Conservation (phyloP, 2,888 invertebrate genomes). For the Chrysodeixis includens region DNA sequence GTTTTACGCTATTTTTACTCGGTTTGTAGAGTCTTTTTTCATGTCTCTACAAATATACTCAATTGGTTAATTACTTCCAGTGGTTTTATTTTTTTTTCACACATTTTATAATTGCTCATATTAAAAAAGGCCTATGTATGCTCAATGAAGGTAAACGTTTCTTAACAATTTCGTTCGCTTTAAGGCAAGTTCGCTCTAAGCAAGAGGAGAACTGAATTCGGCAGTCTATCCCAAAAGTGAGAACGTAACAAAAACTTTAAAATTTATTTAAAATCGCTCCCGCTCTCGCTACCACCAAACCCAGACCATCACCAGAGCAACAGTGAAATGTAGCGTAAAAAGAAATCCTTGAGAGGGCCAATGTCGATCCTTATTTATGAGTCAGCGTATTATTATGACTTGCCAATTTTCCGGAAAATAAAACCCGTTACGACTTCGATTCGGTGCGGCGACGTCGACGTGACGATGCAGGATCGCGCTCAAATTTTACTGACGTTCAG, state of each 20-base stretch:
- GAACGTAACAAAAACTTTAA: neutral
- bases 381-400: slow-evolving; percentile 88
- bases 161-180: too few relatives aligned
- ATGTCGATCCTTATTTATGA: slow-evolving; percentile 88
- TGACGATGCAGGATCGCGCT: slow-evolving; percentile 75
- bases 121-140: too few relatives aligned
- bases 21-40: neutral
- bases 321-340: slow-evolving; percentile 86
- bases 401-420: slow-evolving; percentile 88
- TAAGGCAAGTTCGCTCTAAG: too few relatives aligned
- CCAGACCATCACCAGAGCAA: slow-evolving; percentile 61
- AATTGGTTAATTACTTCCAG: too few relatives aligned
- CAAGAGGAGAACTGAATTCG: too few relatives aligned
- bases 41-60: neutral
- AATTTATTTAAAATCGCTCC: slow-evolving; percentile 33
- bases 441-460: slow-evolving; percentile 72
- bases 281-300: slow-evolving; percentile 37
- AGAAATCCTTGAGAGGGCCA: slow-evolving; percentile 84
- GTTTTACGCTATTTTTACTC: neutral
- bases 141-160: too few relatives aligned
- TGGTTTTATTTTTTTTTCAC: neutral
- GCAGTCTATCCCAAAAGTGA: too few relatives aligned
- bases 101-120: neutral
- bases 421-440: slow-evolving; percentile 77
- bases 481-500: slow-evolving; percentile 76